Percentiles rank a stretch among this genome's conserved stretches.
phyloP scores from a whole-genome alignment of 1,140 invertebrate species.

The Bombus difficillimus region DNA sequence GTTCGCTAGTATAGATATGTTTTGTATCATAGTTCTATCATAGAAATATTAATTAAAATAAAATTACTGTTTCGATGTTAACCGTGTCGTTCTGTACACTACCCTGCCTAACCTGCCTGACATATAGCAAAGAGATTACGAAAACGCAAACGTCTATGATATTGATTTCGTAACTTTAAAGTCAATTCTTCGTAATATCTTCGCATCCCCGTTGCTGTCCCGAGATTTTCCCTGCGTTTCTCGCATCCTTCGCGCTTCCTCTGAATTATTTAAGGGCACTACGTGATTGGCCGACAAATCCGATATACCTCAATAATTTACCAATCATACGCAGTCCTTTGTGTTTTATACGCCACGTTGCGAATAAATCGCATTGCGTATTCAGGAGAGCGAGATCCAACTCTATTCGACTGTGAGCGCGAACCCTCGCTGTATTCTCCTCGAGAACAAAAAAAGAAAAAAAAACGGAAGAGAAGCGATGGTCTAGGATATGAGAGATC shows the following conservation, averaged over 20 bases:
- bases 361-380: conserved; percentile 82
- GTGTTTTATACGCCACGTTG: conserved; percentile 76
- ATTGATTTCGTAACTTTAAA: conserved; percentile 51
- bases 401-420: conserved; percentile 72
- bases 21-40: conserved; percentile 74
- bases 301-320: conserved; percentile 81
- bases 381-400: conserved; percentile 80
- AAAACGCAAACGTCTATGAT: background rate
- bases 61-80: conserved; percentile 76
- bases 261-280: conserved; percentile 80
- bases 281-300: conserved; percentile 82
- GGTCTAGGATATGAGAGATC: conserved; percentile 24
- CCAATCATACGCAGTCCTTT: conserved; percentile 81
- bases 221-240: conserved; percentile 32
- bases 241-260: conserved; percentile 64
- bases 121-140: background rate
- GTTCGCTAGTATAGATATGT: conserved; percentile 63
- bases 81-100: background rate
- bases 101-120: too few species aligned
- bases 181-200: conserved; percentile 43
- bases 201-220: background rate
- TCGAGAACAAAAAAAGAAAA: conserved; percentile 11
- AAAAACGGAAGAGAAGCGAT: background rate
- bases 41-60: conserved; percentile 68
- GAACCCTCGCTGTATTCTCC: conserved; percentile 46